Base-by-base conservation (phyloP, 2,888 invertebrate genomes). In the Cheilosia scutellata region DNA sequence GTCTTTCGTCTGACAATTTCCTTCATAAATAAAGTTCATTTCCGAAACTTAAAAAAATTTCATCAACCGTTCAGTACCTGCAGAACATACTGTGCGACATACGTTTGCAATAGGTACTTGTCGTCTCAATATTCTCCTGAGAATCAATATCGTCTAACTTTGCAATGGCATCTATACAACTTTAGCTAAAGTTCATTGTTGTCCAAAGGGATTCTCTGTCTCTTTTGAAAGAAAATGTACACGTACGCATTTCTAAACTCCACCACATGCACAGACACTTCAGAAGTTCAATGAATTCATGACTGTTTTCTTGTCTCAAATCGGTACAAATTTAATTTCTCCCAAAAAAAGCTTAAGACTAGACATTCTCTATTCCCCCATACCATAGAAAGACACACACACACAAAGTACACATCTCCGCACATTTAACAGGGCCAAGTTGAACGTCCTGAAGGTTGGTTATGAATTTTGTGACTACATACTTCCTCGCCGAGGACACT, bases 401-500 rank as follows among this genome's bases (percentile, higher is more conserved):
- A 66, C 20, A 70, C 40, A 66, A 40, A 16, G 11, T 4, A 40
- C 11, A 29, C 2, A 44, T 33, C 25, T 42, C 40, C 16, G 68
- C 63, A 20, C 20, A 58, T 66, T 66, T 71, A 71, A 60, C 58
- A 75, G 63, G 80, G 76, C 84, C 84, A 80, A 76, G 84, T 84
- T 84, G 84, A 84, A 84, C 51, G 84, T 86, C 82, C 84, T 86
- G 71, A 71, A 66, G 53, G 60, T 82, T 86, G 71, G 82, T 76
- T 82, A 76, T 75, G 70, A 79, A 82, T 82, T 82, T 82, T 63
- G 55, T 58, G 82, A 76, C 76, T 82, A 66, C 37, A 65, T 44
- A 76, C 57, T 70, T 82, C 49, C 82, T 62, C 63, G 55, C 49
- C 42, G 51, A 76, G 76, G 68, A 75, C 33, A 75, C 25, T 47